phyloP scores from a whole-genome alignment of 2,797 vertebrate genomes.

The Micrastur ruficollis region DNA sequence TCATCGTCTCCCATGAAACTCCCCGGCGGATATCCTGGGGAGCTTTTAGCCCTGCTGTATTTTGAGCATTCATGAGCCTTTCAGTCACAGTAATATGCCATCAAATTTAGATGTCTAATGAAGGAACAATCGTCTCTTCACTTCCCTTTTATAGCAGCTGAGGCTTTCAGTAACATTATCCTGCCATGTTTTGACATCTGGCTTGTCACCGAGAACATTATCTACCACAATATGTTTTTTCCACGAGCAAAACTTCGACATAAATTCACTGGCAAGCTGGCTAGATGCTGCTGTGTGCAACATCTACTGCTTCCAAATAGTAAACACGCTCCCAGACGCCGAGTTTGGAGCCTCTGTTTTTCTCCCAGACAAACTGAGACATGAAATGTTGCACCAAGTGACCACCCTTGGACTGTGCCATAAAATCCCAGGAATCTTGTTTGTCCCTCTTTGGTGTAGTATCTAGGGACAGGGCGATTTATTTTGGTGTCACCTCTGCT shows the following conservation, averaged over 20 bases:
- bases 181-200: slow-evolving; percentile 61
- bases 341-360: background rate
- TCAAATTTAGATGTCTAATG: slow-evolving; percentile 30
- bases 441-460: background rate
- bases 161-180: slow-evolving; percentile 48
- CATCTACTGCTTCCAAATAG: background rate
- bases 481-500: background rate
- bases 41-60: background rate
- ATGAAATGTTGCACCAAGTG: background rate
- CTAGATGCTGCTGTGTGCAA: background rate
- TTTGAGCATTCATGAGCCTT: background rate
- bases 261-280: slow-evolving; percentile 1
- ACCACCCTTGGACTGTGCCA: background rate
- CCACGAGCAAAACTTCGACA: background rate
- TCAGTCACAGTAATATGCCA: background rate
- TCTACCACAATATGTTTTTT: slow-evolving; percentile 35
- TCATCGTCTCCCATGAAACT: background rate
- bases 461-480: background rate
- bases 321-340: background rate
- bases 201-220: slow-evolving; percentile 35
- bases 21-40: background rate
- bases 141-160: slow-evolving; percentile 12
- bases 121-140: slow-evolving; percentile 10
- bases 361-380: background rate
- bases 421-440: background rate